Evolutionary conservation across 2,113 vertebrate genomes (phyloP).

Genomic region (Rhea pennata): DNA sequence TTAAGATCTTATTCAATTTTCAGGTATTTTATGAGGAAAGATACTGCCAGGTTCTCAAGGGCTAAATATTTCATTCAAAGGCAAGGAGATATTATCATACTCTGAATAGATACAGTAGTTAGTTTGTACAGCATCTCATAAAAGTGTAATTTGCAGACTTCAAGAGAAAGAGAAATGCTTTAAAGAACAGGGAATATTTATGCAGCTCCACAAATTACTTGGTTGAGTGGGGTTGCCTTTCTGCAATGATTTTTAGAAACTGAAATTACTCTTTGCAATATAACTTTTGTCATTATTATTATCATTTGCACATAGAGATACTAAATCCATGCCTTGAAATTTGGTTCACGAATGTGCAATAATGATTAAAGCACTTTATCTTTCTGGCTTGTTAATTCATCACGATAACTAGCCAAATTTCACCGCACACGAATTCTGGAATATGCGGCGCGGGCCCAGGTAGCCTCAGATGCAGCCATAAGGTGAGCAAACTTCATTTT

Average conservation of each 20-base stretch:
- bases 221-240: neutral
- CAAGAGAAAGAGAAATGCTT: conserved; percentile 15
- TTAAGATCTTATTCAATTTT: conserved; percentile 60
- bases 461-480: neutral
- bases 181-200: conserved; percentile 59
- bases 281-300: conserved; percentile 33
- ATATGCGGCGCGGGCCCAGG: neutral
- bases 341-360: conserved; percentile 6
- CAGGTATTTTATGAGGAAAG: conserved; percentile 51
- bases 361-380: conserved; percentile 35
- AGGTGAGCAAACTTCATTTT: neutral
- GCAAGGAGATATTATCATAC: conserved; percentile 50
- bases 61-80: conserved; percentile 63
- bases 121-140: conserved; percentile 60
- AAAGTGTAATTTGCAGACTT: conserved; percentile 56
- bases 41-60: conserved; percentile 35
- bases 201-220: conserved; percentile 54
- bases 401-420: neutral
- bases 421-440: neutral
- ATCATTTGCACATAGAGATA: conserved; percentile 27
- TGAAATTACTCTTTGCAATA: conserved; percentile 1
- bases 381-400: neutral
- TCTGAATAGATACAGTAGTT: conserved; percentile 41
- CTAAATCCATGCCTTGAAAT: conserved; percentile 31
- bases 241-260: conserved; percentile 21